These are phyloP conservation scores for Phylloscopus collybita DNA, from an alignment of 2,797 vertebrate species.

Conservation along the genomic window DNA sequence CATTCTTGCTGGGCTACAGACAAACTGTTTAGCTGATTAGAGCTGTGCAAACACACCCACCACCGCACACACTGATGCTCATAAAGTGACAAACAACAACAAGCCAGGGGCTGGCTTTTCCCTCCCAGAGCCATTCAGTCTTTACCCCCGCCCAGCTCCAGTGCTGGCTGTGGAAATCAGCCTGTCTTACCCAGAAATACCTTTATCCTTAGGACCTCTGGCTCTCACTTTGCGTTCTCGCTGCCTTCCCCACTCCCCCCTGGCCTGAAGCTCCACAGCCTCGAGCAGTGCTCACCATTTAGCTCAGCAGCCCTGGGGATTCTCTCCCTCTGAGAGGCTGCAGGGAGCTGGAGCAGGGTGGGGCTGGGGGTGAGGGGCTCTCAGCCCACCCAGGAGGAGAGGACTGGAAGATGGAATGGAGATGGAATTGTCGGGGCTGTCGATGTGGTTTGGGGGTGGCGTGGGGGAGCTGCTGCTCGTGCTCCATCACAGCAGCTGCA, in stretches of 20 bases:
- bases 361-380: neutral
- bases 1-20: slow-evolving; percentile 4
- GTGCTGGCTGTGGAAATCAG: neutral
- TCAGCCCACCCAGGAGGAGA: neutral
- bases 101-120: neutral
- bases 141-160: neutral
- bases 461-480: neutral
- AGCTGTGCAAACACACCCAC: slow-evolving; percentile 38
- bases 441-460: rapidly evolving
- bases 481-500: neutral
- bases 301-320: neutral
- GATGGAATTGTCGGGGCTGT: rapidly evolving
- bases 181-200: neutral
- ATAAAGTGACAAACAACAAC: slow-evolving; percentile 2
- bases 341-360: neutral
- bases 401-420: neutral
- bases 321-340: neutral
- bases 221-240: neutral
- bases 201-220: neutral
- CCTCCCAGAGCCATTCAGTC: neutral
- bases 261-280: neutral
- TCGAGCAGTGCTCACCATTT: neutral
- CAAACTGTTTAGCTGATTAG: slow-evolving; percentile 35
- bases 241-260: neutral
- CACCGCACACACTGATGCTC: neutral